Evolutionary conservation across 92 coral and sea anemone genomes (phyloP).

Genomic region (Porites lobata): DNA sequence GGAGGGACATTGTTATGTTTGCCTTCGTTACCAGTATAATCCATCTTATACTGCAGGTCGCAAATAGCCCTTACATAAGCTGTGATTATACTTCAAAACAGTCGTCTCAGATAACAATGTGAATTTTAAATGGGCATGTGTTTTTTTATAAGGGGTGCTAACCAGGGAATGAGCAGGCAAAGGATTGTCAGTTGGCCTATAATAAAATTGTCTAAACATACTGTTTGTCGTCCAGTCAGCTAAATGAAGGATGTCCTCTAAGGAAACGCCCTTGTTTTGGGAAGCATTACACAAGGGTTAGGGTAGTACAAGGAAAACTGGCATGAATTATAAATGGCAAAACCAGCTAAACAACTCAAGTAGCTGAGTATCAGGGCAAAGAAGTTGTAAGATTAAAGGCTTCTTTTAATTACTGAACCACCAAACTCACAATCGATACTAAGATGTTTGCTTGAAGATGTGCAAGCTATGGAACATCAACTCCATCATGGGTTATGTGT

Average conservation of each 20-base stretch:
- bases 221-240: conserved; percentile 53
- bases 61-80: conserved; percentile 61
- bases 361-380: conserved; percentile 12
- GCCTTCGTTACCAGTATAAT: conserved; percentile 55
- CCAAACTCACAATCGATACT: not conserved
- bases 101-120: conserved; percentile 25
- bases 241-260: conserved; percentile 28
- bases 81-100: conserved; percentile 62
- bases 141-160: not conserved
- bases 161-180: conserved; percentile 5
- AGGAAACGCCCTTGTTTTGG: conserved; percentile 7
- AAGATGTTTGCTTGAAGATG: not conserved
- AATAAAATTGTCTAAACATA: conserved; percentile 52
- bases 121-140: conserved; percentile 44
- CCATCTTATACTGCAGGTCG: conserved; percentile 59
- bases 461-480: too few species aligned
- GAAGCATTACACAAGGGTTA: conserved; percentile 62
- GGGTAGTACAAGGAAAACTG: conserved; percentile 48
- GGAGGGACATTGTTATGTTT: conserved; percentile 42
- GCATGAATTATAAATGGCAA: conserved; percentile 51
- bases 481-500: too few species aligned
- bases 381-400: conserved; percentile 23
- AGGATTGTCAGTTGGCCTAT: conserved; percentile 20
- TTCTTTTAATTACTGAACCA: conserved; percentile 16
- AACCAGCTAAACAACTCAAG: conserved; percentile 17